Conservation (phyloP, 2,888 invertebrate species). For the Capitulum mitella region DNA sequence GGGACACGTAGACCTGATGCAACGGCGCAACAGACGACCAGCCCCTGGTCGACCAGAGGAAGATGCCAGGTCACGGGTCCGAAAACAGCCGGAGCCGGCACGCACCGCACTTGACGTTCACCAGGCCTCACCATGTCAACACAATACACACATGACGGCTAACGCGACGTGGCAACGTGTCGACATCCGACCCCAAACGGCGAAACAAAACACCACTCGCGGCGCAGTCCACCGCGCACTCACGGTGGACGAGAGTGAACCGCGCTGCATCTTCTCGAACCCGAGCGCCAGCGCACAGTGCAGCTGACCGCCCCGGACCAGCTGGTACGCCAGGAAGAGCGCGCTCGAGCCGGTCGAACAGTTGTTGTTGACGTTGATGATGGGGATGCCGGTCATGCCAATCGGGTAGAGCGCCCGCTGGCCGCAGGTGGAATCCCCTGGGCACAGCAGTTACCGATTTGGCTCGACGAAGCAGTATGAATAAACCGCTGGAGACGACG, state of each 20-base stretch:
- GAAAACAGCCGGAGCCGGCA: too few relatives aligned
- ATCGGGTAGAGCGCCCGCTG: constrained; percentile 90
- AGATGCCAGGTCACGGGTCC: background rate
- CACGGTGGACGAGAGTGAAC: constrained; percentile 71
- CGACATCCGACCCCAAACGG: too few relatives aligned
- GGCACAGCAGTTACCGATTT: too few relatives aligned
- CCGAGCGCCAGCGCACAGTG: constrained; percentile 89
- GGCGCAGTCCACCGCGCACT: constrained; percentile 31
- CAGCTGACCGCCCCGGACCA: constrained; percentile 77
- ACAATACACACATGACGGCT: too few relatives aligned
- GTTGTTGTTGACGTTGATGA: constrained; percentile 97
- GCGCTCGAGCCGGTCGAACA: constrained; percentile 96
- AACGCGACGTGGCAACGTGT: too few relatives aligned
- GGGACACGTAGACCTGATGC: too few relatives aligned
- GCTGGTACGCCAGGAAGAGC: constrained; percentile 78
- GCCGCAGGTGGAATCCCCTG: constrained; percentile 87
- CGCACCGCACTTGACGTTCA: too few relatives aligned
- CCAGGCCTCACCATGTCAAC: too few relatives aligned
- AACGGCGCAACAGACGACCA: too few relatives aligned
- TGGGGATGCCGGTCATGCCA: constrained; percentile 92
- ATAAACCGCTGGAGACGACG: too few relatives aligned
- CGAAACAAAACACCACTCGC: background rate
- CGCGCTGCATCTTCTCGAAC: constrained; percentile 96
- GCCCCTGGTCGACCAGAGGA: too few relatives aligned
- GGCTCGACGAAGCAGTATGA: too few relatives aligned